Percentiles rank a stretch among this genome's conserved stretches.
These are phyloP conservation scores for Casuarius casuarius DNA, from an alignment of 2,113 vertebrate species.

Conservation along the genomic window DNA sequence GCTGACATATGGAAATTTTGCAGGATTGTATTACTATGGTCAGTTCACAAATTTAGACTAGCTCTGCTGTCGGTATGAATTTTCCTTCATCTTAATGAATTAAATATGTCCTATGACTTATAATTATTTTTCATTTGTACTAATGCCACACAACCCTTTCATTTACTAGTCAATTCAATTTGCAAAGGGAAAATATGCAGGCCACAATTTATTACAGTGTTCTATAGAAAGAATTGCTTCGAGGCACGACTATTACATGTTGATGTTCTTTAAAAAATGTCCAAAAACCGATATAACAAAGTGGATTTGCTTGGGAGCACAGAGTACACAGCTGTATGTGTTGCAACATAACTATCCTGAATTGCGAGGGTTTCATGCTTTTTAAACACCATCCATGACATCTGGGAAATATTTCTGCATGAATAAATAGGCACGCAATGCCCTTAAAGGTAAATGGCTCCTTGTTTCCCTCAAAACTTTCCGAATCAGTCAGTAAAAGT, in stretches of 20 bases:
- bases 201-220: not conserved
- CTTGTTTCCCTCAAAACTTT: not conserved
- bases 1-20: not conserved
- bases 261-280: not conserved
- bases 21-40: not conserved
- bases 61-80: not conserved
- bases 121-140: not conserved
- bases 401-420: constrained; percentile 23
- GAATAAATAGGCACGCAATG: not conserved
- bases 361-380: not conserved
- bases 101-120: not conserved
- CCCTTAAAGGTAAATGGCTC: not conserved
- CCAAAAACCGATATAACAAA: not conserved
- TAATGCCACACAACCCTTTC: not conserved
- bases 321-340: not conserved
- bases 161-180: constrained; percentile 2
- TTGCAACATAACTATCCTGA: not conserved
- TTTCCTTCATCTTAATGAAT: not conserved
- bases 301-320: not conserved
- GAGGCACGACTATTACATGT: not conserved
- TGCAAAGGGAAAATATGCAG: not conserved
- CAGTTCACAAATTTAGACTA: not conserved
- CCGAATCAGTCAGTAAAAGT: not conserved
- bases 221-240: not conserved
- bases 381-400: constrained; percentile 5